phyloP scores from a whole-genome alignment of 1,140 invertebrate genomes.

The Linepithema humile region DNA sequence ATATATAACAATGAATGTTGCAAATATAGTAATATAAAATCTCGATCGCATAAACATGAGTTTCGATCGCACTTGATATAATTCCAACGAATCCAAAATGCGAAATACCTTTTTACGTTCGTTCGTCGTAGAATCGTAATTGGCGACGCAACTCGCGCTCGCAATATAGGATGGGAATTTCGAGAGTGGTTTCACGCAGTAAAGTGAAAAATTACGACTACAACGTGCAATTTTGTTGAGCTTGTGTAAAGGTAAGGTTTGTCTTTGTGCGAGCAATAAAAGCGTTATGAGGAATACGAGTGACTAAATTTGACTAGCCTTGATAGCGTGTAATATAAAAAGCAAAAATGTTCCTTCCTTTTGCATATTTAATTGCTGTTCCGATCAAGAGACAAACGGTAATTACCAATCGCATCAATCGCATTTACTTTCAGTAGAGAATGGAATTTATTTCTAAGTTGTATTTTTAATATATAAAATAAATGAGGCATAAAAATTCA shows the following conservation, averaged over 20 bases:
- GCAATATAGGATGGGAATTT: neutral
- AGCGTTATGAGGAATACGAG: neutral
- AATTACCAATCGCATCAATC: neutral
- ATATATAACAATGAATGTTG: neutral
- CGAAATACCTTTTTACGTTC: slow-evolving; percentile 16
- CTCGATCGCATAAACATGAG: slow-evolving; percentile 20
- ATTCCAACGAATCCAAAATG: slow-evolving; percentile 16
- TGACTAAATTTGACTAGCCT: neutral
- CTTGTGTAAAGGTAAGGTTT: slow-evolving; percentile 34
- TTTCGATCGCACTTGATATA: neutral
- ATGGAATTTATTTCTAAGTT: neutral
- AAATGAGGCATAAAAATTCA: neutral
- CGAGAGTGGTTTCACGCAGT: neutral
- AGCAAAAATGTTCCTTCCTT: neutral
- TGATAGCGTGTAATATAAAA: neutral
- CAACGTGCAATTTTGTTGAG: slow-evolving; percentile 15
- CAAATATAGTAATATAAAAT: slow-evolving; percentile 1
- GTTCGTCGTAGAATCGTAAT: slow-evolving; percentile 19
- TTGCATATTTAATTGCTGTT: neutral
- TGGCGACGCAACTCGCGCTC: neutral
- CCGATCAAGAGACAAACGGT: neutral
- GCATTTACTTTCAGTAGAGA: neutral
- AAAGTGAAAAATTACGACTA: slow-evolving; percentile 49
- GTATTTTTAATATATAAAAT: neutral
- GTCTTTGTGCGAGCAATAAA: slow-evolving; percentile 19